These are phyloP conservation scores for Bactericera cockerelli DNA, from an alignment of 1,140 invertebrate species.

Conservation along the genomic window DNA sequence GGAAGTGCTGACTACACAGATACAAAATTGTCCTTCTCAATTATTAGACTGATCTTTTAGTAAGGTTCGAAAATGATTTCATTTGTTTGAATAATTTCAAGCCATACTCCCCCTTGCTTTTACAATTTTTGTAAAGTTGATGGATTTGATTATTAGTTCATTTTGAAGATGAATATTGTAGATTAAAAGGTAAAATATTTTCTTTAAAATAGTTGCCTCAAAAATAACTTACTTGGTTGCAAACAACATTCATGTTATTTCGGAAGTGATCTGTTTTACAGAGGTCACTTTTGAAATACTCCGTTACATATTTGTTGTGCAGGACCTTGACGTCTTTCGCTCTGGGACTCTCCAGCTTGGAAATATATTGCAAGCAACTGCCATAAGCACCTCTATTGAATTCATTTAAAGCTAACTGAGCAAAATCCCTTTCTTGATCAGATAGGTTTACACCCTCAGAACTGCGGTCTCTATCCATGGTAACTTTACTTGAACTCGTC, in stretches of 20 bases:
- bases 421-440: slow-evolving; percentile 40
- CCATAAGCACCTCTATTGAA: slow-evolving; percentile 40
- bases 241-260: slow-evolving; percentile 44
- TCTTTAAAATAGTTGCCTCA: no score
- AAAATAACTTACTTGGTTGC: slow-evolving; percentile 34
- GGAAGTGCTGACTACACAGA: no score
- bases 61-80: no score
- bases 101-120: no score
- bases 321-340: slow-evolving; percentile 49
- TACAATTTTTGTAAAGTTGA: no score
- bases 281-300: slow-evolving; percentile 51
- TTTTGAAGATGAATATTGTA: no score
- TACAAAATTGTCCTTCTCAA: no score
- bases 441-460: slow-evolving; percentile 23
- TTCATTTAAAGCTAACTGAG: slow-evolving; percentile 36
- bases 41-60: no score
- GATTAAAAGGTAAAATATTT: no score
- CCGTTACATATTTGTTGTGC: slow-evolving; percentile 54
- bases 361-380: slow-evolving; percentile 39
- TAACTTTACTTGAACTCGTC: no score
- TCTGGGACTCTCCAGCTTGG: slow-evolving; percentile 38
- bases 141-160: no score
- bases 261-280: slow-evolving; percentile 54
- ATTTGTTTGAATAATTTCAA: no score
- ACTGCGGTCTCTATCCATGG: neutral